These are phyloP conservation scores for Bombus ignitus DNA, from an alignment of 1,140 invertebrate genomes.

Conservation along the genomic window DNA sequence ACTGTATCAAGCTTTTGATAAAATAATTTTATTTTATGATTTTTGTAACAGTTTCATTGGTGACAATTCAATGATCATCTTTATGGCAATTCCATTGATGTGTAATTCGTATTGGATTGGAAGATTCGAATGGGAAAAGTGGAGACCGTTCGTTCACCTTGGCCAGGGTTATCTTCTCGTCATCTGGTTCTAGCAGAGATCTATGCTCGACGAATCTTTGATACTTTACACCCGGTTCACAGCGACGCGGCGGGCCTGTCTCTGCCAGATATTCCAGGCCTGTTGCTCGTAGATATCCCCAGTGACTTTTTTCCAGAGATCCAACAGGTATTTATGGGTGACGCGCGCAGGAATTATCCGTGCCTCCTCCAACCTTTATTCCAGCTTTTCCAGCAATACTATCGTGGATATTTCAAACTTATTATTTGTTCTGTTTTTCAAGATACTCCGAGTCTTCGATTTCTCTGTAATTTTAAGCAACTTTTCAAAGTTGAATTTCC, in stretches of 20 bases:
- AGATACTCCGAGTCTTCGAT: not conserved
- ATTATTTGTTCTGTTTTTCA: not conserved
- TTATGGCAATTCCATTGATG: too few relatives aligned
- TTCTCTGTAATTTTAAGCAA: too few relatives aligned
- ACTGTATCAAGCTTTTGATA: too few relatives aligned
- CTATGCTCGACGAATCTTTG: conserved; percentile 52
- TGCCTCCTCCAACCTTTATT: not conserved
- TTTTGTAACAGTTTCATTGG: too few relatives aligned
- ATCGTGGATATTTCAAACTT: not conserved
- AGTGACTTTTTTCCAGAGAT: not conserved
- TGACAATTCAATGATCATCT: not conserved
- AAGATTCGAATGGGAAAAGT: conserved; percentile 24
- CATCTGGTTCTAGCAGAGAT: conserved; percentile 61
- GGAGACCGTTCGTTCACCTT: conserved; percentile 54
- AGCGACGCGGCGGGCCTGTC: not conserved
- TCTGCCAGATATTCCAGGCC: conserved; percentile 24
- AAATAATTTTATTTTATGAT: too few relatives aligned
- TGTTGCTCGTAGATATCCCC: conserved; percentile 40
- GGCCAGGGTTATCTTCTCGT: conserved; percentile 55
- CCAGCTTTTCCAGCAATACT: not conserved
- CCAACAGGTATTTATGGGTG: conserved; percentile 33
- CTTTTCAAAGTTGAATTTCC: too few relatives aligned
- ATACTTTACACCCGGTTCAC: conserved; percentile 40
- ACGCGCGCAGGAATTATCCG: conserved; percentile 18
- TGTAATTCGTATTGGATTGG: not conserved